phyloP scores from a whole-genome alignment of 2,888 invertebrate species.

The Zhengitettix transpicula region DNA sequence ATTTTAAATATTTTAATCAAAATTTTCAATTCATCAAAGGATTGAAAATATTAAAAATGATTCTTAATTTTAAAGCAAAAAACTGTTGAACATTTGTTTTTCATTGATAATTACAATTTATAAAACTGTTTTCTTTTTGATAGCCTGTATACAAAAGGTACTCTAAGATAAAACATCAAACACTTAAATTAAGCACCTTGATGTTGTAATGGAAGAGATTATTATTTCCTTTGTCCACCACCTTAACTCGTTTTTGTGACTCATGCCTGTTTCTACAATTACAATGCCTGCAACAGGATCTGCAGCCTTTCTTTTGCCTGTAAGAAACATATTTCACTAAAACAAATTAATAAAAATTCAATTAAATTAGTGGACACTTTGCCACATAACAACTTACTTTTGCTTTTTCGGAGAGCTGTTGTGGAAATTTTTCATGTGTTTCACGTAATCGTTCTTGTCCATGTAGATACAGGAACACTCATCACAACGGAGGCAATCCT shows the following conservation, averaged over 20 bases:
- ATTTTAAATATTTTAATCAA: no score
- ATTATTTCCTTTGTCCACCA: slow-evolving; percentile 13
- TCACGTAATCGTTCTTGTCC: slow-evolving; percentile 18
- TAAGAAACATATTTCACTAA: background rate
- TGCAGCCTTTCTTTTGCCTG: slow-evolving; percentile 14
- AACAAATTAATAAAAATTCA: background rate
- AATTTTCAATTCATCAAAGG: no score
- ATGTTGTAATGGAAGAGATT: slow-evolving; percentile 15
- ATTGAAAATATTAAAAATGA: no score
- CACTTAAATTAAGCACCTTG: slow-evolving; percentile 14
- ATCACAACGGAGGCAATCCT: slow-evolving; percentile 20
- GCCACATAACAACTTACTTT: slow-evolving; percentile 4
- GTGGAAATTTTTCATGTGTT: slow-evolving; percentile 21
- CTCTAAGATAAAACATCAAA: background rate
- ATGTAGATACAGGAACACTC: slow-evolving; percentile 20
- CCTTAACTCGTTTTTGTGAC: slow-evolving; percentile 1
- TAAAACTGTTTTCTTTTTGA: no score
- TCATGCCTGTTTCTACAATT: slow-evolving; percentile 13
- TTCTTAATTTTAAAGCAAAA: no score
- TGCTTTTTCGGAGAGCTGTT: slow-evolving; percentile 9
- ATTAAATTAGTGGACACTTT: background rate
- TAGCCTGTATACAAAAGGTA: no score
- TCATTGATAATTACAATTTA: no score
- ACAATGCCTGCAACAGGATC: slow-evolving; percentile 17
- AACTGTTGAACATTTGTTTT: background rate